Evolutionary conservation across 2,888 invertebrate species (phyloP).

Genomic region (Caenorhabditis virilis): DNA sequence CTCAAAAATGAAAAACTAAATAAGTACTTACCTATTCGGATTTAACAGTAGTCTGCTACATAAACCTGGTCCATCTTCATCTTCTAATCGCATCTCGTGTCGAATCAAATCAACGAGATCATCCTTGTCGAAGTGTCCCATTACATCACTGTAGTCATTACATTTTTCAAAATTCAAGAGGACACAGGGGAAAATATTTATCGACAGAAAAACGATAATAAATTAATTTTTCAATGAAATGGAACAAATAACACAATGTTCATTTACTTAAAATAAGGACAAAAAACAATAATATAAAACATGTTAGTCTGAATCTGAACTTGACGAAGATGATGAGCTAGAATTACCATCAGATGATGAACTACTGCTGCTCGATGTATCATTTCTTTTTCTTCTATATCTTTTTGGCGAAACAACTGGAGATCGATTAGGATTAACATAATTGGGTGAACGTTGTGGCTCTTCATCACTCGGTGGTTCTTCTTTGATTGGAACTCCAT

Average conservation of each 20-base stretch:
- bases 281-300: slow-evolving; percentile 2
- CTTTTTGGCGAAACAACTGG: slow-evolving; percentile 4
- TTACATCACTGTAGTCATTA: slow-evolving; percentile 4
- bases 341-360: not conserved
- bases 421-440: slow-evolving; percentile 1
- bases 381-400: not conserved
- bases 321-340: not conserved
- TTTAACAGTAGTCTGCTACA: slow-evolving; percentile 28
- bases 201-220: too few species aligned
- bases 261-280: too few species aligned
- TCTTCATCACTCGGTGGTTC: slow-evolving; percentile 17
- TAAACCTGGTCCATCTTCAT: slow-evolving; percentile 44
- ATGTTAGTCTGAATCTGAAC: slow-evolving; percentile 9
- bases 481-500: slow-evolving; percentile 14
- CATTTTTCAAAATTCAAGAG: not conserved
- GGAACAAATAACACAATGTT: not conserved
- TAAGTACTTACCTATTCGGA: slow-evolving; percentile 10
- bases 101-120: slow-evolving; percentile 46
- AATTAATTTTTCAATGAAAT: not conserved
- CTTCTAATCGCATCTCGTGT: slow-evolving; percentile 43
- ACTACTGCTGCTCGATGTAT: not conserved
- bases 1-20: not conserved
- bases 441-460: not conserved
- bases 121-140: slow-evolving; percentile 41
- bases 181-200: too few species aligned